Evolutionary conservation across 2,113 vertebrate species (phyloP).

Genomic region (Ptilorrhoa leucosticta): DNA sequence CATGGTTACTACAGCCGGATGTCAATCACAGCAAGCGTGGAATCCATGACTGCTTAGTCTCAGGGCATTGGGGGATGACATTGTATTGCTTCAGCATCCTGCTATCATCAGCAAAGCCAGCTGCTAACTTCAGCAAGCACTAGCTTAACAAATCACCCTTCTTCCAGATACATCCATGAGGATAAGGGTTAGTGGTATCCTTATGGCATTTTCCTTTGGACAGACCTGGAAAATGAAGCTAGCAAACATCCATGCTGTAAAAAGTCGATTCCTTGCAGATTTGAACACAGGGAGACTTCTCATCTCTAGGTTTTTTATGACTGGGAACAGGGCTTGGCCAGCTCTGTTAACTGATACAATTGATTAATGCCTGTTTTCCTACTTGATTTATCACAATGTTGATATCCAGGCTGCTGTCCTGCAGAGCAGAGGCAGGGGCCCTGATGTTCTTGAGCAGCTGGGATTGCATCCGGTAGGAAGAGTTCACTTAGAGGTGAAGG

Average conservation of each 20-base stretch:
- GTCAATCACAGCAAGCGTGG: background rate
- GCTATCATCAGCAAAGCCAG: background rate
- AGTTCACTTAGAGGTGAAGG: conserved; percentile 52
- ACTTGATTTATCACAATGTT: conserved; percentile 38
- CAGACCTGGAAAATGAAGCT: background rate
- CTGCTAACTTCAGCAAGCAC: background rate
- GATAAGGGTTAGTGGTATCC: background rate
- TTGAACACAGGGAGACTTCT: background rate
- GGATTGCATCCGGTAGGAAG: conserved; percentile 29
- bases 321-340: background rate
- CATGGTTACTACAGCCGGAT: background rate
- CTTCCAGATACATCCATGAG: background rate
- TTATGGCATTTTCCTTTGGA: background rate
- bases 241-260: background rate
- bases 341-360: background rate
- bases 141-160: background rate
- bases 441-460: conserved; percentile 16
- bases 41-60: background rate
- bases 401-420: conserved; percentile 40
- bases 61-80: background rate
- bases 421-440: conserved; percentile 1
- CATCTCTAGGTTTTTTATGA: background rate
- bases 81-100: background rate
- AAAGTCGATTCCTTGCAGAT: background rate
- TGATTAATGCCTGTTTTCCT: conserved; percentile 37